These are phyloP conservation scores for Montipora efflorescens DNA, from an alignment of 64 coral and sea anemone species.

Conservation along the genomic window DNA sequence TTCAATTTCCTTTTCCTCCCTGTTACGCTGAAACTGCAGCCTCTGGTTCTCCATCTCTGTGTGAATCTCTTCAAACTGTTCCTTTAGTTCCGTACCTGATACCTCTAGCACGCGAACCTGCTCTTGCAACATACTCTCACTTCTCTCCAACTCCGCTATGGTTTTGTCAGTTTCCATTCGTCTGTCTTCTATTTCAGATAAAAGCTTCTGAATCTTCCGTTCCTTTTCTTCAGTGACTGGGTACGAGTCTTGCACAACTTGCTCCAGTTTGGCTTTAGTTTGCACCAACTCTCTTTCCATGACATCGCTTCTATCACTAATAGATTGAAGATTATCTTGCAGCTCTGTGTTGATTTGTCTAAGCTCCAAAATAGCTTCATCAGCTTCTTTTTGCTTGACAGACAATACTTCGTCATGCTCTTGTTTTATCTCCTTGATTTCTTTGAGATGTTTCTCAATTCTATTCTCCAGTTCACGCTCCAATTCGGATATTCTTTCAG, in stretches of 20 bases:
- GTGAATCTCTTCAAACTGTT: neutral
- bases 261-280: constrained; percentile 19
- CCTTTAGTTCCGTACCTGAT: constrained; percentile 1
- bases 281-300: constrained; percentile 7
- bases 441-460: neutral
- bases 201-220: constrained; percentile 6
- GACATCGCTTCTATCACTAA: neutral
- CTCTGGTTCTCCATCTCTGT: neutral
- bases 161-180: constrained; percentile 8
- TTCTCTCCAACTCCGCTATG: constrained; percentile 34
- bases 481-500: constrained; percentile 8
- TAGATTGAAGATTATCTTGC: constrained; percentile 4
- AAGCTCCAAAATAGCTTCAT: constrained; percentile 15
- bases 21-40: neutral
- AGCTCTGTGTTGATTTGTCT: constrained; percentile 36
- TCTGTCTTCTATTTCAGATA: neutral
- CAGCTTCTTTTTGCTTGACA: constrained; percentile 1
- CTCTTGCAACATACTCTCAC: constrained; percentile 35
- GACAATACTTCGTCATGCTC: neutral
- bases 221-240: constrained; percentile 38
- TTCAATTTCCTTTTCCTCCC: neutral
- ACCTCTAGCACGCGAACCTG: constrained; percentile 8
- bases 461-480: neutral
- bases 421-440: constrained; percentile 10
- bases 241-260: constrained; percentile 10